Evolutionary conservation across 2,113 vertebrate species (phyloP).

Genomic region (Cheilinus undulatus): DNA sequence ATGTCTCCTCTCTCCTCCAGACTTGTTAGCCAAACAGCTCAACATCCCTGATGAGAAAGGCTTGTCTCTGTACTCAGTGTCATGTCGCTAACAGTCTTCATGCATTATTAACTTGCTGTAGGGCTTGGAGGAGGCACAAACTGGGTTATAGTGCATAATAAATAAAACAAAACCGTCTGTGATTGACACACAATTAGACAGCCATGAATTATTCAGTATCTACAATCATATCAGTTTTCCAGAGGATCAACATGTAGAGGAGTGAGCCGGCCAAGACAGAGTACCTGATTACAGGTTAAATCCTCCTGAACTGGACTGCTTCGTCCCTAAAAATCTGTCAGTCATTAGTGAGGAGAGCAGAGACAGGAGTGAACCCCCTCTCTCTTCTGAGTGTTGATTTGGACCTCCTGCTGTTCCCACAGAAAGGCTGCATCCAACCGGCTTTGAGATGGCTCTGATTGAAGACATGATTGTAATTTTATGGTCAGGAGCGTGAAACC

Average conservation of each 20-base stretch:
- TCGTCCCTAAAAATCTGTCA: conserved; percentile 65
- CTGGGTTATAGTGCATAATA: conserved; percentile 63
- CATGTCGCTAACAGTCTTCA: conserved; percentile 67
- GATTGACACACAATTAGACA: conserved; percentile 82
- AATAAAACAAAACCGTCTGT: conserved; percentile 80
- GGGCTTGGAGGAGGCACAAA: conserved; percentile 68
- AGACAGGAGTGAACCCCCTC: conserved; percentile 36
- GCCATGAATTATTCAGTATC: too few species aligned
- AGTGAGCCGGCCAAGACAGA: conserved; percentile 54
- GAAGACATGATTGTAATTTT: conserved; percentile 84
- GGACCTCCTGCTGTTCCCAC: conserved; percentile 63
- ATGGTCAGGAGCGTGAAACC: conserved; percentile 79
- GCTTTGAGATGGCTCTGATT: conserved; percentile 78
- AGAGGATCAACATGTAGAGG: conserved; percentile 72
- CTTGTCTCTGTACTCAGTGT: conserved; percentile 61
- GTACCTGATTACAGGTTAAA: conserved; percentile 79
- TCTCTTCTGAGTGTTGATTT: conserved; percentile 63
- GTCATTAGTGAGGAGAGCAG: conserved; percentile 64
- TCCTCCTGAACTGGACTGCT: too few species aligned
- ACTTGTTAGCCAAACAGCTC: too few species aligned
- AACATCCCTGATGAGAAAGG: conserved; percentile 60
- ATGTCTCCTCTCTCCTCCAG: conserved; percentile 42
- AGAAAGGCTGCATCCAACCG: conserved; percentile 60
- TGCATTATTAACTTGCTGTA: conserved; percentile 78
- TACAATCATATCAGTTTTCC: conserved; percentile 74